These are phyloP conservation scores for Ceyx margarethae DNA, from an alignment of 2,113 vertebrate species.

Conservation along the genomic window DNA sequence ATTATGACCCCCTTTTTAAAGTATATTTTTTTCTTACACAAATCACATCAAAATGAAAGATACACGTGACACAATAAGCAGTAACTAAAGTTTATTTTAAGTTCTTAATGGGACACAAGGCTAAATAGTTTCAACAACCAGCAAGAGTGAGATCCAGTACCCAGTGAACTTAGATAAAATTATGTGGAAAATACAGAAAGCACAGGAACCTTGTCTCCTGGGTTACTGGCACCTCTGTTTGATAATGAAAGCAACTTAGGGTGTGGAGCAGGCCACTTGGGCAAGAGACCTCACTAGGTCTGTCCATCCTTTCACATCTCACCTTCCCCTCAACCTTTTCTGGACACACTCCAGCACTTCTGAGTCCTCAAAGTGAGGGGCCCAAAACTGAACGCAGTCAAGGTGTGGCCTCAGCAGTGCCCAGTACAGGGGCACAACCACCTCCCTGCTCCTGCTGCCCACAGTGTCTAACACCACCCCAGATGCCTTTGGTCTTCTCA, in stretches of 20 bases:
- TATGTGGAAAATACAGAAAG: not conserved
- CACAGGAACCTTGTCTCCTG: not conserved
- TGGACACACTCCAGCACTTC: too few relatives aligned
- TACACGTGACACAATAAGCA: not conserved
- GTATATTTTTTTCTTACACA: not conserved
- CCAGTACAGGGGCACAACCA: too few relatives aligned
- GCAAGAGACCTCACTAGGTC: not conserved
- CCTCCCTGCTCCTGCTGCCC: too few relatives aligned
- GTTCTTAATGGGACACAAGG: not conserved
- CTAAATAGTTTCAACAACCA: not conserved
- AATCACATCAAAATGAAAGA: not conserved
- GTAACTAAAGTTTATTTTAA: not conserved
- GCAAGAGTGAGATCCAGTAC: not conserved
- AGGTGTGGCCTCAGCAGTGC: too few relatives aligned
- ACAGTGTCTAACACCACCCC: too few relatives aligned
- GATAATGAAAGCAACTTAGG: not conserved
- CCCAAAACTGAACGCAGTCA: too few relatives aligned
- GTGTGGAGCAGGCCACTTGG: not conserved
- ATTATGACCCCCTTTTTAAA: not conserved
- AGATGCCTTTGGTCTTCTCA: too few relatives aligned
- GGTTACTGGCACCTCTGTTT: not conserved
- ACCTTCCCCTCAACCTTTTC: not conserved
- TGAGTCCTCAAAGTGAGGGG: too few relatives aligned
- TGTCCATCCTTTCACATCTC: not conserved
- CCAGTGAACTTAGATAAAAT: not conserved